Conservation (phyloP, 2,113 vertebrate species). For the Lathamus discolor region DNA sequence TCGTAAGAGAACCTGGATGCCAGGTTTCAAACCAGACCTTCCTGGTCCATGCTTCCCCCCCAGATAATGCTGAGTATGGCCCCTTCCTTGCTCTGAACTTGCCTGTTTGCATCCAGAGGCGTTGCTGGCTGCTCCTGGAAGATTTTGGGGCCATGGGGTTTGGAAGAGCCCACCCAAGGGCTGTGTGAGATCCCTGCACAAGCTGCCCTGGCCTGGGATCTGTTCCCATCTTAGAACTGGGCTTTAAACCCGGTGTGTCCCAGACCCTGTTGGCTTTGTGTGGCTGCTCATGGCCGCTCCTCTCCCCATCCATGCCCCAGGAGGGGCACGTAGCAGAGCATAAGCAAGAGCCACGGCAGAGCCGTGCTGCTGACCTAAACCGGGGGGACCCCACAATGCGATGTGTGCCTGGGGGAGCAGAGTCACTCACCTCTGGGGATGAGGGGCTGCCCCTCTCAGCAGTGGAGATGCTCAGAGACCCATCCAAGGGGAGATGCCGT, state of each 20-base stretch:
- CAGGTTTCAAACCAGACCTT: not conserved
- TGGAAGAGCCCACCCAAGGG: not conserved
- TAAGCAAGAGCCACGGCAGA: fast-evolving
- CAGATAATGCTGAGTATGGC: fast-evolving
- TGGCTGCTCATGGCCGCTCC: fast-evolving
- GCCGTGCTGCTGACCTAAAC: fast-evolving
- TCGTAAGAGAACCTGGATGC: not conserved
- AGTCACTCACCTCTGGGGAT: conserved; percentile 8
- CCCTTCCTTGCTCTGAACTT: fast-evolving
- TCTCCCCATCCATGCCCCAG: fast-evolving
- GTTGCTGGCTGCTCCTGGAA: fast-evolving
- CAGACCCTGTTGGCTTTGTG: not conserved
- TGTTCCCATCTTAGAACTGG: fast-evolving
- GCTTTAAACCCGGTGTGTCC: not conserved
- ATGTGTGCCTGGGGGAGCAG: not conserved
- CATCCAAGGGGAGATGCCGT: not conserved
- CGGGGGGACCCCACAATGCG: fast-evolving
- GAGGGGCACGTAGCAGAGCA: not conserved
- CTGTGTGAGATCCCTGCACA: not conserved
- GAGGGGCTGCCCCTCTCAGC: not conserved
- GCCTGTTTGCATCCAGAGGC: fast-evolving
- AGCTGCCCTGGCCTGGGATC: too few relatives aligned
- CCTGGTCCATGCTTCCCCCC: fast-evolving
- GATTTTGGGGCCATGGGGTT: fast-evolving
- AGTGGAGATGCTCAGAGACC: not conserved